A percentile compares a stretch with the other conserved stretches of the same genome.
Conservation (phyloP, 2,797 vertebrate species). For the Anguilla megastoma region DNA sequence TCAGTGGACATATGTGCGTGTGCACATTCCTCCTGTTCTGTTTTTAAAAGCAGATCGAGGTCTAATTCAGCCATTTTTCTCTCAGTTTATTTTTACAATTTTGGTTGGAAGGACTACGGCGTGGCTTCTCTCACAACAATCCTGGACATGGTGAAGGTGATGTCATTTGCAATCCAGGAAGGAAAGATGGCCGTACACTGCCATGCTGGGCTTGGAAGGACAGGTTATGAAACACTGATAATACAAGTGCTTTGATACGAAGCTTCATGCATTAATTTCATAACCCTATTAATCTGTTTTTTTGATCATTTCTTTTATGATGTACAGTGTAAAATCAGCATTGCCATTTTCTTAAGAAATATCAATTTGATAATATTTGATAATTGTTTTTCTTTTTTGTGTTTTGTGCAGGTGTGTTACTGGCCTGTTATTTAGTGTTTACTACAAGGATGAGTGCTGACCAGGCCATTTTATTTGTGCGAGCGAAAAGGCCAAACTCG, state of each 20-base stretch:
- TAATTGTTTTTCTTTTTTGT: not conserved
- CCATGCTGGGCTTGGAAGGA: conserved; percentile 94
- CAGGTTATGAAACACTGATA: conserved; percentile 72
- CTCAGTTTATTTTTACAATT: conserved; percentile 98
- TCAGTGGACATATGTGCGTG: not conserved
- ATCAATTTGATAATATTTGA: not conserved
- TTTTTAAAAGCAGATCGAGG: not conserved
- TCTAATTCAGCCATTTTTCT: conserved; percentile 32
- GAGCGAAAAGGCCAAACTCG: conserved; percentile 91
- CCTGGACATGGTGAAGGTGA: conserved; percentile 98
- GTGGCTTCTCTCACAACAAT: conserved; percentile 94
- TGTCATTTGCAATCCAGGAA: conserved; percentile 94
- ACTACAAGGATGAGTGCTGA: conserved; percentile 93
- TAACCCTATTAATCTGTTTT: not conserved
- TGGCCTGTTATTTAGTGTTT: conserved; percentile 95
- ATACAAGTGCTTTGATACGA: not conserved
- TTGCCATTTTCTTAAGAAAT: not conserved
- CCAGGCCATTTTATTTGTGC: conserved; percentile 92
- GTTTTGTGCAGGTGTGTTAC: conserved; percentile 82
- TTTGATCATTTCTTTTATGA: not conserved
- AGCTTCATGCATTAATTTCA: not conserved
- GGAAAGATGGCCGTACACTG: conserved; percentile 94
- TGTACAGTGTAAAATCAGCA: not conserved
- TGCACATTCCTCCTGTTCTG: not conserved
- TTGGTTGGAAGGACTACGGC: conserved; percentile 98